Base-by-base conservation (phyloP, 1,140 invertebrate species). In the Geopemphigus sp. region DNA sequence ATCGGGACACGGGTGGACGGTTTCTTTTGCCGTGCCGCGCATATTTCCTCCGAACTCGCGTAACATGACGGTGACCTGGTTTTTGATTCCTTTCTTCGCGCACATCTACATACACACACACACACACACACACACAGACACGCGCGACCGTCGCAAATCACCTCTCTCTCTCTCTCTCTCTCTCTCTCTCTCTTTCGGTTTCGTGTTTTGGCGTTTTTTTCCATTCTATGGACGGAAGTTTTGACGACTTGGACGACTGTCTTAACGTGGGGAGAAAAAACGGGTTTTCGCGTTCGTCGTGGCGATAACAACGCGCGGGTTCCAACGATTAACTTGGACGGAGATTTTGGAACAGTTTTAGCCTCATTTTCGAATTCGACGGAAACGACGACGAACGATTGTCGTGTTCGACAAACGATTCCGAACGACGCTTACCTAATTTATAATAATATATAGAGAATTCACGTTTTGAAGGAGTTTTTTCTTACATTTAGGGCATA, bases 21-120 rank as follows among this genome's bases (percentile, higher is more conserved):
- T 78, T 78, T 78, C 74, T 78, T 78, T 59, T 73, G 53, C n/a
- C 70, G n/a, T 56, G 50, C 50, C n/a, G 72, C 29, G 22, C 32
- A 39, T 29, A 59, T 78, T 78, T 78, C 39, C 57, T 63, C 26
- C 57, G 22, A 24, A n/a, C 57, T 15, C 17, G 57, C 22, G 50
- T 78, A 78, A 78, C 32, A 39, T 78, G 74, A 78, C 45, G 74
- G 57, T 78, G 74, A 78, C 74, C 74, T 63, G 74, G 12, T 76
- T 76, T 59, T 57, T 39, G 32, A 57, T 76, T 76, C 19, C 29
- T 57, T 76, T 76, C 72, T 76, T 76, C 54, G n/a, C 53, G 22
- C 54, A 54, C 26, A 73, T 19, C 50, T n/a, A 70, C 29, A 66
- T 5, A 22, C 39, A 47, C 10, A 29, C 6, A 29, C 24, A 29